A percentile compares a stretch with the other conserved stretches of the same genome.
Conservation (phyloP, 2,888 invertebrate genomes). For the Phasia obesa region DNA sequence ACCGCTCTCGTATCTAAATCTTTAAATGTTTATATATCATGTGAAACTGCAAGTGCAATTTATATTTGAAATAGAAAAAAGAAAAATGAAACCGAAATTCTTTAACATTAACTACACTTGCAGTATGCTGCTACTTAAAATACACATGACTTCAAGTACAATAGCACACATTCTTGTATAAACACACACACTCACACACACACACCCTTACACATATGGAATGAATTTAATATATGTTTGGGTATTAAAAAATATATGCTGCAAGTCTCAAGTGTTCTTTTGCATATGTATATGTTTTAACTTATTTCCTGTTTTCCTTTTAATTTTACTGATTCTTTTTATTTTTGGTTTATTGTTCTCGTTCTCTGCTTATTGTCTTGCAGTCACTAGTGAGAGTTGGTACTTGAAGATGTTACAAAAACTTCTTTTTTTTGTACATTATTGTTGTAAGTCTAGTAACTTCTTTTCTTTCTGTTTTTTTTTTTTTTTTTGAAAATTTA, state of each 20-base stretch:
- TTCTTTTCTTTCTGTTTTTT: too few relatives aligned
- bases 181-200: not conserved
- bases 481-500: constrained; percentile 63
- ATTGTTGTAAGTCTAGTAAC: not conserved
- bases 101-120: constrained; percentile 74
- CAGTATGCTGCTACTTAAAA: constrained; percentile 55
- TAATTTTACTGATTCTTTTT: constrained; percentile 1
- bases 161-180: constrained; percentile 27
- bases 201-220: not conserved
- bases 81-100: constrained; percentile 54
- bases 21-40: constrained; percentile 50
- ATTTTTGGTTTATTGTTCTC: constrained; percentile 51
- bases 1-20: constrained; percentile 9
- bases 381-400: constrained; percentile 64
- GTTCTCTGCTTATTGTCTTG: constrained; percentile 72
- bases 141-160: constrained; percentile 25
- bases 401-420: constrained; percentile 42
- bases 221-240: not conserved
- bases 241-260: not conserved
- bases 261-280: constrained; percentile 75
- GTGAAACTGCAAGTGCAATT: constrained; percentile 44
- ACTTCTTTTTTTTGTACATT: constrained; percentile 16
- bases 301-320: constrained; percentile 21
- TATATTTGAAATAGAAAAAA: constrained; percentile 52
- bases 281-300: constrained; percentile 70